Base-by-base conservation (phyloP, 2,113 vertebrate genomes). In the Pterocles orientalis region DNA sequence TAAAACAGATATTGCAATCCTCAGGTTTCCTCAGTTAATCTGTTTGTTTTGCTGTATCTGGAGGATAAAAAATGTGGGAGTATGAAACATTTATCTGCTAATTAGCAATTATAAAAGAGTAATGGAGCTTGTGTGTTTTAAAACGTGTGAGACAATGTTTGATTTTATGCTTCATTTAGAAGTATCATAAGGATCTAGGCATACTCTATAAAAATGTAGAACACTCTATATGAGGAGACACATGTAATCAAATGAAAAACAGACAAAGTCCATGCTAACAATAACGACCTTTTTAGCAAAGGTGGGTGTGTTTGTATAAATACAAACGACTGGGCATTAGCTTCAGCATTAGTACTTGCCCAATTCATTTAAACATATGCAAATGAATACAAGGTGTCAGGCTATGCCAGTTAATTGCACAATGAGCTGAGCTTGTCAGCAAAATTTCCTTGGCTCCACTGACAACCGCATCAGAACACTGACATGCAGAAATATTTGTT, bases 21-120 rank as follows among this genome's bases (percentile, higher is more conserved):
- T 94, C 95, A 95, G 77, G 86, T 96, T 96, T 95, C 95, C 53
- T 47, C 91, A 62, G 80, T 43, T 93, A 96, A 91, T 97, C 88
- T 95, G 91, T 95, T 96, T 96, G 95, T 91, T 96, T 97, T 96
- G 77, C 61, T 87, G 69, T 91, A 79, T 88, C 92, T 91, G 72
- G 95, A 84, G 96, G 31, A 96, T 92, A 94, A 96, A 97, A 97
- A 92, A 89, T 65, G 94, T 96, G 86, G 91, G 92, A 89, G 94
- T 95, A 96, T 91, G 50, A 94, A 96, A 92, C 70, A 91, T 87
- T 92, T 79, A 92, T 95, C 96, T 87, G 81, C 73, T 94, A 96
- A 96, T 97, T 94, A 96, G 75, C 81, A 95, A 92, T 94, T 95
- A 70, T 34, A 58, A 94, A 94, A 69, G 57, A 82, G 73, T 56